Conservation (phyloP, 2,797 vertebrate species). For the Sarcoramphus papa region DNA sequence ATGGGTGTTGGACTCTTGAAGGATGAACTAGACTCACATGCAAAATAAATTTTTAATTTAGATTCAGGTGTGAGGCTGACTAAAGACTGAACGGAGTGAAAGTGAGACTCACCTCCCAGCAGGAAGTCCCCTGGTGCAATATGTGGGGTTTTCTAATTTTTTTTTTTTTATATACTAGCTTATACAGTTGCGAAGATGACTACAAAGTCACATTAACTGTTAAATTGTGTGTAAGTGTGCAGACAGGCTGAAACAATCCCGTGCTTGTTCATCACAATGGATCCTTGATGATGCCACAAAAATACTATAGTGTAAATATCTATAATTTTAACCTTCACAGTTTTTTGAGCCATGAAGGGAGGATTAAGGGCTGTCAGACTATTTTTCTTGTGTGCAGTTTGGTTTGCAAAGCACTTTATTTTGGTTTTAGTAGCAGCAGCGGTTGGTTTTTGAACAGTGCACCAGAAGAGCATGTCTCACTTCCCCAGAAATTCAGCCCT, state of each 20-base stretch:
- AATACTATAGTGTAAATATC: not conserved
- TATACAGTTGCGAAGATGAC: not conserved
- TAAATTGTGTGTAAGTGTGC: not conserved
- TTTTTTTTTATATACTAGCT: not conserved
- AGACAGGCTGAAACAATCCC: not conserved
- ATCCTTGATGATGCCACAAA: not conserved
- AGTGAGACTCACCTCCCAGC: not conserved
- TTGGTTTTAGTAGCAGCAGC: not conserved
- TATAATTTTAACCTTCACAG: not conserved
- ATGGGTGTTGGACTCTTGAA: not conserved
- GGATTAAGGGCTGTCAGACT: not conserved
- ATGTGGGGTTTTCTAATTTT: not conserved
- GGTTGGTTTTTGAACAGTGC: not conserved
- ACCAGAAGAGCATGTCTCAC: rapidly evolving
- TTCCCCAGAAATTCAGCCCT: not conserved
- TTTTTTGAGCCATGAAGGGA: not conserved
- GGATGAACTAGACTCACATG: not conserved
- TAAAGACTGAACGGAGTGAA: not conserved
- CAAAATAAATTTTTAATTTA: not conserved
- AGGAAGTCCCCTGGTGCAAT: not conserved
- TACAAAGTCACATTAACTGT: not conserved
- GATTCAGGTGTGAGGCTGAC: not conserved
- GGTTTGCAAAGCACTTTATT: not conserved
- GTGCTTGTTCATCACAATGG: not conserved
- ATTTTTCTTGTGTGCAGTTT: not conserved